A percentile compares a stretch with the other conserved stretches of the same genome.
Evolutionary conservation across 2,113 vertebrate genomes (phyloP).

Genomic region (Cebidichthys violaceus): DNA sequence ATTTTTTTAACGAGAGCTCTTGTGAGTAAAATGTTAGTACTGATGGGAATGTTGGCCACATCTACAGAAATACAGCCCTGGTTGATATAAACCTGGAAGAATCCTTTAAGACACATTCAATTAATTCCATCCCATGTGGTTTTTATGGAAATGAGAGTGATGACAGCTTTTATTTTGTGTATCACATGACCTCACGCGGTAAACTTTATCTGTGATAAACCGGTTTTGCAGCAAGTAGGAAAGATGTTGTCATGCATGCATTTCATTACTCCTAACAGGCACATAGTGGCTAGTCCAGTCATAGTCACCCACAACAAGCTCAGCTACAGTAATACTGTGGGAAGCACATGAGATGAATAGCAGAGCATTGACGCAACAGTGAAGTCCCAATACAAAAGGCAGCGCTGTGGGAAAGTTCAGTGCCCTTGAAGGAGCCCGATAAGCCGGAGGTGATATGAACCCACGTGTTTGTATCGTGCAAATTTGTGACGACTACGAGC

Average conservation of each 20-base stretch:
- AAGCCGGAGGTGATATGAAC: constrained; percentile 69
- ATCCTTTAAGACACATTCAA: neutral
- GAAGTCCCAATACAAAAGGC: constrained; percentile 43
- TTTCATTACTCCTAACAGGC: constrained; percentile 40
- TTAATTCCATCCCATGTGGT: neutral
- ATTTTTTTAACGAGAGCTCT: neutral
- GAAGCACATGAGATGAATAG: constrained; percentile 60
- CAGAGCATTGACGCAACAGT: constrained; percentile 61
- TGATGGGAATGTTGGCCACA: neutral
- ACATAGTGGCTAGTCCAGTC: constrained; percentile 59
- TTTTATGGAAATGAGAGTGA: constrained; percentile 19
- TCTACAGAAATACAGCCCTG: neutral
- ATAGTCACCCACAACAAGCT: constrained; percentile 35
- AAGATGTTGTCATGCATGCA: constrained; percentile 46
- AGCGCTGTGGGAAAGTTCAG: constrained; percentile 77
- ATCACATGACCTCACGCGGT: constrained; percentile 33
- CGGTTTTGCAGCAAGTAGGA: constrained; percentile 60
- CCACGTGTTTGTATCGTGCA: constrained; percentile 70
- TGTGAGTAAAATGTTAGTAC: neutral
- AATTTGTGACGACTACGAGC: constrained; percentile 67
- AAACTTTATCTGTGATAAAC: constrained; percentile 56
- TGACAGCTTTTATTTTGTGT: constrained; percentile 17
- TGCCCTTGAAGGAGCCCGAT: constrained; percentile 77
- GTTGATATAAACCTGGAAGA: neutral
- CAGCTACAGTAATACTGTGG: constrained; percentile 56